Conservation (phyloP, 2,113 vertebrate genomes). For the Steatornis caripensis region DNA sequence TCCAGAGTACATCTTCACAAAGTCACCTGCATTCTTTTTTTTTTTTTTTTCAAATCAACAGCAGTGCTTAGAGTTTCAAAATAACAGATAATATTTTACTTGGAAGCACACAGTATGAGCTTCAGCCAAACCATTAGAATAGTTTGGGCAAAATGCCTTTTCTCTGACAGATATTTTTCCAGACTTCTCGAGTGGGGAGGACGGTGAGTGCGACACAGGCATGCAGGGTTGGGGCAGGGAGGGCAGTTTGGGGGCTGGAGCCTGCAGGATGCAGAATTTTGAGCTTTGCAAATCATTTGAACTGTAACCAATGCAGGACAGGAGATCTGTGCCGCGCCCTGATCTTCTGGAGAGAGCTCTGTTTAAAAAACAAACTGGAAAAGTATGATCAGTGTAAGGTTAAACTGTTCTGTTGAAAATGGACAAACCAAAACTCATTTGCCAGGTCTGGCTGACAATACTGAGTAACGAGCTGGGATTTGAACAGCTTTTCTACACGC, state of each 20-base stretch:
- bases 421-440: not conserved
- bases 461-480: not conserved
- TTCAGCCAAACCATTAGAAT: not conserved
- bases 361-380: not conserved
- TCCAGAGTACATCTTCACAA: not conserved
- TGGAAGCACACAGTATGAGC: not conserved
- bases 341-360: not conserved
- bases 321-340: not conserved
- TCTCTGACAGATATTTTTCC: not conserved
- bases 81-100: not conserved
- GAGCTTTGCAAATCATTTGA: not conserved
- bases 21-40: not conserved
- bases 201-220: not conserved
- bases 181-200: not conserved
- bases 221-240: rapidly evolving
- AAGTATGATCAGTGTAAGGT: not conserved
- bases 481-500: not conserved
- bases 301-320: not conserved
- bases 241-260: not conserved
- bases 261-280: not conserved
- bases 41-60: not conserved
- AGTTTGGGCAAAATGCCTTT: not conserved
- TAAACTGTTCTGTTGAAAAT: not conserved
- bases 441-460: not conserved
- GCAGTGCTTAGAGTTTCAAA: not conserved